Conservation (phyloP, 1,140 invertebrate genomes). For the Laupala kohalensis region DNA sequence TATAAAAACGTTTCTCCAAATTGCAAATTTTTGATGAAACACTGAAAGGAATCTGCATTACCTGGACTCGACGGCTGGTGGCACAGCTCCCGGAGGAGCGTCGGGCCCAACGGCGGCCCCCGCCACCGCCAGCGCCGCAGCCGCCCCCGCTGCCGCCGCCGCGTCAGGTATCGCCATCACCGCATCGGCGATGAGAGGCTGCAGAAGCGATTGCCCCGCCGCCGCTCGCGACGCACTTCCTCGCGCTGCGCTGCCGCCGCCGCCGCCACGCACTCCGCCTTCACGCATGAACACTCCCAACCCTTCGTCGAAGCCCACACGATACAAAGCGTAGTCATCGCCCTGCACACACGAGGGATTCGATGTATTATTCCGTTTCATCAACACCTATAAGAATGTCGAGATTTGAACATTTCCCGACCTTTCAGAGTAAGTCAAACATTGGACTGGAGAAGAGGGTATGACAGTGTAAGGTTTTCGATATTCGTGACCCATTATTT, state of each 20-base stretch:
- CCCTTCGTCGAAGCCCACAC: constrained; percentile 30
- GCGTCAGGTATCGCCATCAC: constrained; percentile 11
- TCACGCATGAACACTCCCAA: constrained; percentile 27
- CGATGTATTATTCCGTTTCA: too few species aligned
- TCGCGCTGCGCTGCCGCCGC: neutral
- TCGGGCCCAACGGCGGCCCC: constrained; percentile 21
- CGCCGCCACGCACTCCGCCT: constrained; percentile 17
- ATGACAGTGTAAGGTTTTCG: too few species aligned
- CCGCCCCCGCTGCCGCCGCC: constrained; percentile 19
- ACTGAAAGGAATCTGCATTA: too few species aligned
- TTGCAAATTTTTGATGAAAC: too few species aligned
- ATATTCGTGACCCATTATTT: too few species aligned
- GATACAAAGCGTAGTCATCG: constrained; percentile 29
- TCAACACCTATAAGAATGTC: too few species aligned
- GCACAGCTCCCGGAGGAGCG: constrained; percentile 25
- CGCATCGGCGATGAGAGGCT: neutral
- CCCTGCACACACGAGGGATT: constrained; percentile 22
- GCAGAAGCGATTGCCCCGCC: neutral
- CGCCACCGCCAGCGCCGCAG: constrained; percentile 20
- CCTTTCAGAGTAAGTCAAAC: too few species aligned
- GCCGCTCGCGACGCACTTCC: neutral
- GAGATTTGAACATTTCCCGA: too few species aligned
- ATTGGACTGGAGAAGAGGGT: too few species aligned
- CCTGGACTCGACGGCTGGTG: constrained; percentile 27
- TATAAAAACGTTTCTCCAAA: too few species aligned